Conservation (phyloP, 2,797 vertebrate species). For the Muscicapa comitata region DNA sequence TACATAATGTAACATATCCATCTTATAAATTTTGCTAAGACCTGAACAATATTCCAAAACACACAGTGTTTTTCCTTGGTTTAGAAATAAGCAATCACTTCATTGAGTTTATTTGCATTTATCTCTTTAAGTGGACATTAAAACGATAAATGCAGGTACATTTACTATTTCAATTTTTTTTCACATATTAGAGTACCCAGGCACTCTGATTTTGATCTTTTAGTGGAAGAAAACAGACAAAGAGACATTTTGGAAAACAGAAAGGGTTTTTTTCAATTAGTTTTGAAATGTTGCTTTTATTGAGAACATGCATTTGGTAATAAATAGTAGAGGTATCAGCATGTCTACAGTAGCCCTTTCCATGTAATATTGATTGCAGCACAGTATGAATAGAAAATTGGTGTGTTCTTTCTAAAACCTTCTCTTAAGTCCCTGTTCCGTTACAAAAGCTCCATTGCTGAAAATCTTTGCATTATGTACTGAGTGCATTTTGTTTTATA, state of each 20-base stretch:
- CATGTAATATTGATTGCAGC: not conserved
- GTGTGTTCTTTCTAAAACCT: not conserved
- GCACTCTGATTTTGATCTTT: not conserved
- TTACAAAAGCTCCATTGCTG: not conserved
- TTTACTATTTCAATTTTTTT: not conserved
- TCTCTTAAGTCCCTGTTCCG: not conserved
- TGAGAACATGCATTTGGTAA: not conserved
- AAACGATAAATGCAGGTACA: not conserved
- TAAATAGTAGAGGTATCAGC: not conserved
- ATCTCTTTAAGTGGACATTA: not conserved
- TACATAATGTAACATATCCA: not conserved
- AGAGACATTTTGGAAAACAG: not conserved
- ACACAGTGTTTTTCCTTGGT: not conserved
- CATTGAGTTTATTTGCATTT: not conserved
- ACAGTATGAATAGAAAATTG: not conserved
- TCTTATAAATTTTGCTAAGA: not conserved
- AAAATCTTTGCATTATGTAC: not conserved
- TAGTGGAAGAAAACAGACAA: not conserved
- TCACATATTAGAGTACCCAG: not conserved
- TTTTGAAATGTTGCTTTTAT: not conserved
- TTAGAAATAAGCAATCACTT: not conserved
- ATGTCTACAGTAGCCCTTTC: not conserved
- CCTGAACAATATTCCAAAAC: not conserved
- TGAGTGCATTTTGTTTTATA: not conserved
- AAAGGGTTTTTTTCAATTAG: not conserved